Conservation (phyloP, 2,113 vertebrate species). For the Sphaerodactylus townsendi region DNA sequence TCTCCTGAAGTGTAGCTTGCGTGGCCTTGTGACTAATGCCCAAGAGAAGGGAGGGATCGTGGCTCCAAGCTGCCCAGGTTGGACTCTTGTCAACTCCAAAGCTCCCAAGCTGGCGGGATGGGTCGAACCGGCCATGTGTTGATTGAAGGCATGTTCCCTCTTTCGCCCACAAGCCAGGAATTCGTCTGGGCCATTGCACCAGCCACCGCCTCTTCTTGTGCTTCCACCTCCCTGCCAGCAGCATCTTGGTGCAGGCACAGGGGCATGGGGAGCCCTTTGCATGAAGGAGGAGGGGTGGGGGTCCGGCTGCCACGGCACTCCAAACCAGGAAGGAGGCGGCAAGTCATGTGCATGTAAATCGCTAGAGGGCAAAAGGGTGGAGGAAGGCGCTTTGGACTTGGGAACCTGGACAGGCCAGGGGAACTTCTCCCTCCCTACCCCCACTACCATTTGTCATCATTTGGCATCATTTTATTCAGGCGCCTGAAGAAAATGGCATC, state of each 20-base stretch:
- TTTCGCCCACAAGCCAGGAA: not conserved
- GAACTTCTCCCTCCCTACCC: no score
- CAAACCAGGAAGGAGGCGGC: slow-evolving; percentile 24
- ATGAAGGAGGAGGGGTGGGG: not conserved
- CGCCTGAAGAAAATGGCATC: no score
- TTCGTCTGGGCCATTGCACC: no score
- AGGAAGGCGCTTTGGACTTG: not conserved
- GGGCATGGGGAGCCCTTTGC: not conserved
- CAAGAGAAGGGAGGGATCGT: no score
- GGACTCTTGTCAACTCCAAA: not conserved
- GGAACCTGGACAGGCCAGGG: no score
- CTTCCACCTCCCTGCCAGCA: not conserved
- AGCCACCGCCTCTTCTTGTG: not conserved
- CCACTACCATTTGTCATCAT: no score
- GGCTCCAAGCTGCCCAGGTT: not conserved
- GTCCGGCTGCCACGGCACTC: no score
- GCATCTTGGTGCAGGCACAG: not conserved
- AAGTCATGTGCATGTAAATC: not conserved
- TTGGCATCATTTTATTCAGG: no score
- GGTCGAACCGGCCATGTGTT: no score
- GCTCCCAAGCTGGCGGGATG: not conserved
- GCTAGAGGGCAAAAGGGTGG: not conserved
- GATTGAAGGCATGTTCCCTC: not conserved
- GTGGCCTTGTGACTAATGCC: not conserved
- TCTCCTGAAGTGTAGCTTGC: not conserved